These are phyloP conservation scores for Crambe crambe DNA, from an alignment of 37 sponge, comb jelly and placozoan genomes.

Conservation along the genomic window DNA sequence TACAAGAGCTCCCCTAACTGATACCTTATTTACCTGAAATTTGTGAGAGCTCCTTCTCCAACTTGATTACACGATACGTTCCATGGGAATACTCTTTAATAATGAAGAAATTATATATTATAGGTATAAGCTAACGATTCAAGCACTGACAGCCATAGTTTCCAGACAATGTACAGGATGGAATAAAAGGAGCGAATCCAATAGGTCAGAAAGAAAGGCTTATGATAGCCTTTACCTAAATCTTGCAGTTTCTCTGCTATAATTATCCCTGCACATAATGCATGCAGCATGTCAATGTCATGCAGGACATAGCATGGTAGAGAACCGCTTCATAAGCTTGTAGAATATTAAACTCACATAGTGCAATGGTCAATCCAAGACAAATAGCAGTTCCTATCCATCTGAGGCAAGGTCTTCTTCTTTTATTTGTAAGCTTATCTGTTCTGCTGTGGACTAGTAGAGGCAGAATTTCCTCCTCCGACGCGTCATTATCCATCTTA, in stretches of 20 bases:
- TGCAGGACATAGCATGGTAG: too few species aligned
- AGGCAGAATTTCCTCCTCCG: too few species aligned
- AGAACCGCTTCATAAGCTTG: too few species aligned
- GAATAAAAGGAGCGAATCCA: slow-evolving; percentile 55
- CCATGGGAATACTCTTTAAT: slow-evolving; percentile 58
- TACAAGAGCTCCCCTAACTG: too few species aligned
- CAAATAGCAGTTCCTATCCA: too few species aligned
- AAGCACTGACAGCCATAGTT: slow-evolving; percentile 48
- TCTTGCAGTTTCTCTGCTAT: slow-evolving; percentile 69
- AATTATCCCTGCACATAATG: slow-evolving; percentile 53
- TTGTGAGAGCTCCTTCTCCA: slow-evolving; percentile 40
- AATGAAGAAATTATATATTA: background rate
- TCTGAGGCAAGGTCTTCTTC: too few species aligned
- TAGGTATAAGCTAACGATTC: too few species aligned
- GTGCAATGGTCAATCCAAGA: too few species aligned
- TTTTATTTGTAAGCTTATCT: too few species aligned
- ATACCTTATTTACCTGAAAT: slow-evolving; percentile 18
- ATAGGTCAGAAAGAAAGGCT: slow-evolving; percentile 54
- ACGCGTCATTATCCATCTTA: too few species aligned
- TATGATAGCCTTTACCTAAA: slow-evolving; percentile 19
- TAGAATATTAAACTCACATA: too few species aligned
- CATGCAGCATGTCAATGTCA: background rate
- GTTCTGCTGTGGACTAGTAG: too few species aligned
- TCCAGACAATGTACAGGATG: slow-evolving; percentile 54
- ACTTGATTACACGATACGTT: slow-evolving; percentile 54